phyloP scores from a whole-genome alignment of 1,140 invertebrate genomes.

The Platyura marginata region DNA sequence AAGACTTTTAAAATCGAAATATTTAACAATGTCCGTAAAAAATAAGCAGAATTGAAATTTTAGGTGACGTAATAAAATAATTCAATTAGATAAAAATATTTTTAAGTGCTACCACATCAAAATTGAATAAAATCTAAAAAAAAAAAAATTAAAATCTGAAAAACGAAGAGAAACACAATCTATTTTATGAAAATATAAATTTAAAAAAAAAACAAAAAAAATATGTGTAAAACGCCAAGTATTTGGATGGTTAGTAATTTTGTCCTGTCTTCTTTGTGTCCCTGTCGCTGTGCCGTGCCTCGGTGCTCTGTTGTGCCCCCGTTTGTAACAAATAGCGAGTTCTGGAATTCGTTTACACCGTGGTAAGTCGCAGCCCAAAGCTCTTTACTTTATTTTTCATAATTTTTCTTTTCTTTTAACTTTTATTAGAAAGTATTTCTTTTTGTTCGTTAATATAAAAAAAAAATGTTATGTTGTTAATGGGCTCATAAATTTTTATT shows the following conservation, averaged over 20 bases:
- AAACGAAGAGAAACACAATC: slow-evolving; percentile 6
- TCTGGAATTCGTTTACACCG: slow-evolving; percentile 93
- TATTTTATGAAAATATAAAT: slow-evolving; percentile 6
- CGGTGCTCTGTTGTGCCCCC: neutral
- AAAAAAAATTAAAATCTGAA: slow-evolving; percentile 13
- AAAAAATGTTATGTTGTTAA: too few relatives aligned
- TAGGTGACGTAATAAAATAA: too few relatives aligned
- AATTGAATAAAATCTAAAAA: slow-evolving; percentile 13
- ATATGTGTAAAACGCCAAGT: slow-evolving; percentile 2
- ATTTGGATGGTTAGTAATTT: slow-evolving; percentile 30
- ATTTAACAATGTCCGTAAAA: too few relatives aligned
- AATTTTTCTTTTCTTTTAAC: slow-evolving; percentile 32
- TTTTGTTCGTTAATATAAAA: slow-evolving; percentile 24
- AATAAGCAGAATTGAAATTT: too few relatives aligned
- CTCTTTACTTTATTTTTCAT: slow-evolving; percentile 17
- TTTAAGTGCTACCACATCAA: too few relatives aligned
- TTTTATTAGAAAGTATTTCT: too few relatives aligned
- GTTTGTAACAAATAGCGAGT: slow-evolving; percentile 48
- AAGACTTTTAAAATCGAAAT: too few relatives aligned
- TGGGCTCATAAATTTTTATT: too few relatives aligned
- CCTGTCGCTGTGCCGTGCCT: slow-evolving; percentile 36
- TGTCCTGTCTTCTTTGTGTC: slow-evolving; percentile 53
- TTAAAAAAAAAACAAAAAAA: slow-evolving; percentile 5
- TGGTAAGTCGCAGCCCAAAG: slow-evolving; percentile 68
- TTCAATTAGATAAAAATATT: too few relatives aligned